These are phyloP conservation scores for Eupelmus urozonus DNA, from an alignment of 2,888 invertebrate genomes.

Conservation along the genomic window DNA sequence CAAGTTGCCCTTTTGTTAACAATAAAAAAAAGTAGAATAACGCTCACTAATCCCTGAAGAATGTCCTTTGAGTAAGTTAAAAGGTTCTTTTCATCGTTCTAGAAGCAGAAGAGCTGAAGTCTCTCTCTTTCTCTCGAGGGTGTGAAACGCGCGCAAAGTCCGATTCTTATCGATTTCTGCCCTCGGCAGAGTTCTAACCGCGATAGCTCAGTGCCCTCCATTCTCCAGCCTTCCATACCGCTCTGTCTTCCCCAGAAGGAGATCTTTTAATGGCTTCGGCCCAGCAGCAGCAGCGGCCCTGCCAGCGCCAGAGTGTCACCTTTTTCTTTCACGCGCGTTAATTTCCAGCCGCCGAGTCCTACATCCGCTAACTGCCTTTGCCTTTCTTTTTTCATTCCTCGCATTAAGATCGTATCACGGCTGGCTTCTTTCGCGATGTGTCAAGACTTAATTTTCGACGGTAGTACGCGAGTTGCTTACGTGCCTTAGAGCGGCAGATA, in stretches of 20 bases:
- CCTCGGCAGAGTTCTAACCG: conserved; percentile 28
- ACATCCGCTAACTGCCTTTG: background rate
- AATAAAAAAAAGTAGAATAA: too few species aligned
- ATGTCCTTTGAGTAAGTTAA: too few species aligned
- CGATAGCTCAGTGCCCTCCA: conserved; percentile 24
- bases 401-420: background rate
- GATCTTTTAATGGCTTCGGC: conserved; percentile 17
- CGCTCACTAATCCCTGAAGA: too few species aligned
- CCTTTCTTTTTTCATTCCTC: too few species aligned
- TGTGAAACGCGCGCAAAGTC: conserved; percentile 19
- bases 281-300: conserved; percentile 4
- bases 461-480: too few species aligned
- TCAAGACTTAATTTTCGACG: too few species aligned
- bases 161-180: conserved; percentile 27
- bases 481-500: too few species aligned
- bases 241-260: conserved; percentile 20
- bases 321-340: conserved; percentile 5
- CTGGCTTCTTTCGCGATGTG: too few species aligned
- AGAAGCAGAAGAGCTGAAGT: too few species aligned
- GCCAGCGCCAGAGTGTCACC: conserved; percentile 2
- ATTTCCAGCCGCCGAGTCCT: background rate
- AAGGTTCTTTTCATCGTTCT: too few species aligned
- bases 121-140: conserved; percentile 8
- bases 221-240: conserved; percentile 22
- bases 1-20: too few species aligned